Evolutionary conservation across 2,113 vertebrate genomes (phyloP).

Genomic region (Symphodus melops): DNA sequence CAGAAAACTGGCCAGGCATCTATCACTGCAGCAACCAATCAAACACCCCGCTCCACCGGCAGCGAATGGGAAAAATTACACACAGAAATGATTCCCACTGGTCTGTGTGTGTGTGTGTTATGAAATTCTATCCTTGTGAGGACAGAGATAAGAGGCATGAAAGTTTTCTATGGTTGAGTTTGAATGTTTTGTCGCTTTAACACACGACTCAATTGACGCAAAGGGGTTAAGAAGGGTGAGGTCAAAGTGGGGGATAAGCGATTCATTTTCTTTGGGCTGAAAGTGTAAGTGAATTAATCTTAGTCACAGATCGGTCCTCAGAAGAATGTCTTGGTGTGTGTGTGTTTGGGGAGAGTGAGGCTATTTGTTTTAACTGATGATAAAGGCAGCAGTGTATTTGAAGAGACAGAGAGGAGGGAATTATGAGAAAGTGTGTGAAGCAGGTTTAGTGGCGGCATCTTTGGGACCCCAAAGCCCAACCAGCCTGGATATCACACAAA

Average conservation of each 20-base stretch:
- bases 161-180: slow-evolving; percentile 16
- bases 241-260: background rate
- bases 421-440: slow-evolving; percentile 59
- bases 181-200: slow-evolving; percentile 10
- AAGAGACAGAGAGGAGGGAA: slow-evolving; percentile 74
- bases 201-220: background rate
- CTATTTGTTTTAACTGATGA: slow-evolving; percentile 81
- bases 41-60: slow-evolving; percentile 70
- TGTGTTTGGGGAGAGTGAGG: slow-evolving; percentile 43
- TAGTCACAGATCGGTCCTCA: slow-evolving; percentile 16
- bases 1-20: slow-evolving; percentile 85
- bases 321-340: slow-evolving; percentile 28
- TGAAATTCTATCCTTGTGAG: slow-evolving; percentile 38
- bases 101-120: slow-evolving; percentile 38
- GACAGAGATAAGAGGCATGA: slow-evolving; percentile 28
- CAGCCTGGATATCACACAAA: slow-evolving; percentile 9
- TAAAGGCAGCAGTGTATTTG: slow-evolving; percentile 76
- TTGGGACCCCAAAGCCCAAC: slow-evolving; percentile 13
- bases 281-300: slow-evolving; percentile 25
- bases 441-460: slow-evolving; percentile 40
- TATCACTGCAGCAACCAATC: slow-evolving; percentile 85
- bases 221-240: background rate
- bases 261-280: slow-evolving; percentile 4
- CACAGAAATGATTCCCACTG: slow-evolving; percentile 81
- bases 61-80: slow-evolving; percentile 78